Base-by-base conservation (phyloP, 1,140 invertebrate genomes). In the Anthonomus grandis region DNA sequence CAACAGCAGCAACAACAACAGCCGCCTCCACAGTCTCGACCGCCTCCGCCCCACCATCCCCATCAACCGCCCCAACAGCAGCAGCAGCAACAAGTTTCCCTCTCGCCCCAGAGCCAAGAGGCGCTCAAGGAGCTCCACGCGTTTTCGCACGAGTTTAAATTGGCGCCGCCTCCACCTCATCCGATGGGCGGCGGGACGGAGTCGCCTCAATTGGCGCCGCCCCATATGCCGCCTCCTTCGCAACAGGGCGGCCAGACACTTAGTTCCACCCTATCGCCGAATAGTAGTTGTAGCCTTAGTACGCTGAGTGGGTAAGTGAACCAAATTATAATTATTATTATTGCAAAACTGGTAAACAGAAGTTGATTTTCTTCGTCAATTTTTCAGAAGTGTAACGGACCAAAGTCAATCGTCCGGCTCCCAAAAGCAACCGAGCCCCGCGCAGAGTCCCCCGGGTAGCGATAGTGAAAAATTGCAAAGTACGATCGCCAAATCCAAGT, bases 401-500 rank as follows among this genome's bases (percentile, higher is more conserved):
- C 55, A 50, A 31, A 23, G 22, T 24, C 37, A 27, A 10, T 9
- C 38, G 3, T 23, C 23, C 10, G 38, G n/a, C 2, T 49, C 51
- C 31, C 27, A 57, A 25, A 49, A 57, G 50, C 59, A 59, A 64
- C 69, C 66, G 42, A 52, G 64, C 48, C 59, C 67, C 50, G 65
- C 61, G 39, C 59, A 70, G 51, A 60, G 73, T 37, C 45, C 63
- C 15, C 57, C 62, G 19, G 70, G 59, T 67, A 72, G 67, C 0
- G 59, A 57, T 3, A 66, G 68, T 23, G 84, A 86, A 21, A 86
- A 86, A 64, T 78, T 81, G 34, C 77, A 81, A 4, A 78, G 75
- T 39, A 79, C 83, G 17, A 75, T 86, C 21, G 87, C 89, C 66
- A 89, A 88, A 68, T 91, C 87, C 15, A 91, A 83, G 0, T 77